Evolutionary conservation across 2,113 vertebrate genomes (phyloP), one percentile per base, ranked within the genome.

Genomic region (Ciconia stormi): DNA sequence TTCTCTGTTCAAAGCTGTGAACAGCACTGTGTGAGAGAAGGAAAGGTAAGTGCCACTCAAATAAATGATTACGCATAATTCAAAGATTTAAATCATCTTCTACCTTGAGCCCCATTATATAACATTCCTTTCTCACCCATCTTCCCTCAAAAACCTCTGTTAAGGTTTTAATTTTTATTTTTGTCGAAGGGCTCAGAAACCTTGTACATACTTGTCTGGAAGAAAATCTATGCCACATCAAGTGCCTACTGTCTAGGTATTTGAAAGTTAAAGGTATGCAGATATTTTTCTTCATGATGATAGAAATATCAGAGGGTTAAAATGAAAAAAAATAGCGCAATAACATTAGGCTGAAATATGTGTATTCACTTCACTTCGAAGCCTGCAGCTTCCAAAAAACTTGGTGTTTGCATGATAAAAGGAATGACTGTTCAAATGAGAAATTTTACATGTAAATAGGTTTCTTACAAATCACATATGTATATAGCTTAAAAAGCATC

Each of bases 321-420:
- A 74, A 84, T 47, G 20, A 42, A 49, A 88, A 70, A 70, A 67
- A 62, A 46, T 11, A 50, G 12, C 82, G 59, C 27, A 84, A 17
- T 72, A 92, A 25, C 47, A 61, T 34, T 50, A 78, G 36, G 61
- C 29, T 96, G 81, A 94, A 87, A 87, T 90, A 59, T 2, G 3
- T 44, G 44, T 44, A 73, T 91, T 95, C 89, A 82, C 53, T 95
- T 58, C 27, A 36, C 49, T 94, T 78, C 0, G 7, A 88, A 94
- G 86, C 89, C 67, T 83, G 58, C 46, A 79, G 79, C 67, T 97
- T 92, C 79, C 78, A 89, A 87, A 97, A 95, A 91, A 22, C 59
- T 87, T 87, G 25, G 36, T 2, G 76, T 95, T 96, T 97, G 89
- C 92, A 96, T 96, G 82, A 96, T 91, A 96, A 95, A 95, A 95